Evolutionary conservation across 1,140 invertebrate genomes (phyloP).

Genomic region (Trichonephila clavata): DNA sequence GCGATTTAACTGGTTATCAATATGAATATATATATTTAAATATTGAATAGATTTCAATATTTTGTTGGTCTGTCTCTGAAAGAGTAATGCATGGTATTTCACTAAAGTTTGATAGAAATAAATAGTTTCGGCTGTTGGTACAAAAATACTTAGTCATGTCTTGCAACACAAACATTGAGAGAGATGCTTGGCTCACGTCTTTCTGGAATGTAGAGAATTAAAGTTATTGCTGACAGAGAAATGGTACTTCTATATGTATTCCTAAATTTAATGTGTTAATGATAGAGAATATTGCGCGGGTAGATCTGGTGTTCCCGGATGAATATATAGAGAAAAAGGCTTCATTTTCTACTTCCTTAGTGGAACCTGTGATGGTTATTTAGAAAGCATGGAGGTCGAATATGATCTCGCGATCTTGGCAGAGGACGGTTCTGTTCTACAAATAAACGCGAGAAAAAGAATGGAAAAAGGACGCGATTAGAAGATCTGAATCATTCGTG

Average conservation of each 20-base stretch:
- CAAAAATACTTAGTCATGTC: too few species aligned
- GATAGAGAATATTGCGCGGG: not conserved
- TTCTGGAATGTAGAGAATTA: constrained; percentile 12
- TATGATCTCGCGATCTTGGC: not conserved
- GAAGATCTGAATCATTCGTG: not conserved
- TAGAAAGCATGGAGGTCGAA: not conserved
- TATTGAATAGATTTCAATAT: too few species aligned
- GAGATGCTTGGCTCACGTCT: not conserved
- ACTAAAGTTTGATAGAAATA: too few species aligned
- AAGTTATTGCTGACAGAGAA: not conserved
- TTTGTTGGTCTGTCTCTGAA: too few species aligned
- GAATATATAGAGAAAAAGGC: not conserved
- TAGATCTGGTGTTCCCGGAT: not conserved
- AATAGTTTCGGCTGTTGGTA: too few species aligned
- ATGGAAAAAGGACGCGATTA: not conserved
- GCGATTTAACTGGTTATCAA: too few species aligned
- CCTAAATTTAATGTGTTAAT: not conserved
- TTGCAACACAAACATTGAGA: too few species aligned
- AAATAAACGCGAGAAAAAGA: not conserved
- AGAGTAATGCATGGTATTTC: too few species aligned
- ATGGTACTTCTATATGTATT: not conserved
- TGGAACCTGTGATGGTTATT: not conserved
- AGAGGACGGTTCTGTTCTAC: not conserved
- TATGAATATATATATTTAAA: too few species aligned
- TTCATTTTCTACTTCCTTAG: not conserved